Evolutionary conservation across 2,113 vertebrate genomes (phyloP), one percentile per base, ranked within the genome.

Genomic region (Stigmatopora nigra): DNA sequence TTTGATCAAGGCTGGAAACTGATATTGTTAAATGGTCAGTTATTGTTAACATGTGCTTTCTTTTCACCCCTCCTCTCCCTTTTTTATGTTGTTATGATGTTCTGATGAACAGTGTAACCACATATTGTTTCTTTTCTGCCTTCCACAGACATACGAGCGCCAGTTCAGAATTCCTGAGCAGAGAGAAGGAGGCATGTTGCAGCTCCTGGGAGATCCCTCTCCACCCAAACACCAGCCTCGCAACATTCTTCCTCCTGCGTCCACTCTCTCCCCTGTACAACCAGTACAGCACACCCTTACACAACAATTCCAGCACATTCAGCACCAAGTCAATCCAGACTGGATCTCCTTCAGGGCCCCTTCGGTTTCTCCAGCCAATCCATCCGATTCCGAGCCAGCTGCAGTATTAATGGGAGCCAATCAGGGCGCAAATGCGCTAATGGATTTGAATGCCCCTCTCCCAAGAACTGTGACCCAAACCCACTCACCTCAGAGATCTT

Each of bases 191-290:
- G 88, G 90, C 79, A 91, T 93, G 78, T 92, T 93, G 83, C 92
- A 94, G 86, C 93, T 96, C 88, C 93, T 93, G 86, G 70, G 91
- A 88, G 96, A 97, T 86, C 91, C 91, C 90, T 89, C 94, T 91
- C 94, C 92, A 89, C 92, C 93, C 91, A 98, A 96, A 88, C 93
- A 98, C 90, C 95, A 95, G 92, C 93, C 92, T 79, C 96, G 94
- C 91, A 62, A 72, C 65, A 57, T 80, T 63, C 78, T 82, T 60
- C 79, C 67, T 63, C 71, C 86, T 31, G 63, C 79, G 46, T 76
- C 80, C 65, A 13, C 79, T 25, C 73, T 70, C 59, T 64, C 78
- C n/a, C 81, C 76, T 63, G 46, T 70, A 22, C 79, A 79, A 75
- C 83, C 78, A 66, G 75, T 72, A 11, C 83, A 87, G 47, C 77